Evolutionary conservation across 2,888 invertebrate species (phyloP), one percentile per base, ranked within the genome.

Genomic region (Bruchidius siliquastri): DNA sequence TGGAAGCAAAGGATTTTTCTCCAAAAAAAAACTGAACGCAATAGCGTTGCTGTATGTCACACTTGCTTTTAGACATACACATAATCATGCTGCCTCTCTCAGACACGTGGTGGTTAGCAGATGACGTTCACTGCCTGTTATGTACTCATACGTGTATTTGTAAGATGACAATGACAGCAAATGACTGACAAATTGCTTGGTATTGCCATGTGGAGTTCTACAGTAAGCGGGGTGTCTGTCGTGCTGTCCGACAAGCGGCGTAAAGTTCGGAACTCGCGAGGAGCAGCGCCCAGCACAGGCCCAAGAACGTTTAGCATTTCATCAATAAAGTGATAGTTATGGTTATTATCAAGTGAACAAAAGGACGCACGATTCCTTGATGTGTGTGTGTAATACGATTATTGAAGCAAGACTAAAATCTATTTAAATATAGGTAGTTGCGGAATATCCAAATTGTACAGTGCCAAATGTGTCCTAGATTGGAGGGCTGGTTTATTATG

Each of bases 241-340:
- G 49, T 49, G 18, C 49, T 13, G 49, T 49, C 49, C 49, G 18
- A 49, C 49, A 13, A 13, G 49, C 49, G 18, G 49, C 49, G 13
- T 4, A 13, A 49, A 49, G 8, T 26, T 49, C 49, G 49, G 49
- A 49, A 49, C 49, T 49, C 1, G 10, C 49, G 49, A 4, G 49
- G 10, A 18, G 13, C 18, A 49, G 26, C 26, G 8, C 26, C n/a
- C n/a, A n/a, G n/a, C n/a, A 49, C 49, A 13, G 6, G 10, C 76
- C 66, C 72, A 83, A 80, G 82, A 83, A 85, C 84, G 83, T 84
- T 84, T 84, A 84, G 84, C 81, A 81, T 80, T 82, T 82, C 82
- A 81, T 81, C 74, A 75, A 73, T 73, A 76, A 73, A 76, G 76
- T 74, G 75, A 72, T 80, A 76, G 67, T 66, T 21, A 22, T 67